Percentiles rank a stretch among this genome's conserved stretches.
These are phyloP conservation scores for Apodemus sylvaticus DNA, from an alignment of 2,113 vertebrate species.

Conservation along the genomic window DNA sequence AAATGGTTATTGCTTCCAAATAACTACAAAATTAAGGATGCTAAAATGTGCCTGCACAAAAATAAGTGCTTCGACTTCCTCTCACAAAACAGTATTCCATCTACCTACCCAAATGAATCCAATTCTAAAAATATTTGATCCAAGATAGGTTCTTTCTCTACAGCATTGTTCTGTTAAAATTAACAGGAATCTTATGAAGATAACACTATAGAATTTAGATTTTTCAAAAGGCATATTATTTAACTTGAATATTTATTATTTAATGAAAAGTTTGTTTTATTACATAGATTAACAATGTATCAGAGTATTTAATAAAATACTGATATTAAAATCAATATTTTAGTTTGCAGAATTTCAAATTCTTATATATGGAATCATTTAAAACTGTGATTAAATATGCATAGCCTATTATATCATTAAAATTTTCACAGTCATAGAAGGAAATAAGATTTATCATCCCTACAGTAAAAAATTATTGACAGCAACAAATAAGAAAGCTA, in stretches of 20 bases:
- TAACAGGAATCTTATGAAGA: background rate
- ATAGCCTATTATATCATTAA: background rate
- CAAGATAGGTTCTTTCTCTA: background rate
- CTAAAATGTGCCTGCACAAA: background rate
- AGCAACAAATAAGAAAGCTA: background rate
- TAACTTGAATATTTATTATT: background rate
- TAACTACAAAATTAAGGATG: background rate
- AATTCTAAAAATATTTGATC: background rate
- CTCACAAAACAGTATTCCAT: background rate
- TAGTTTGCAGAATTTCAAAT: background rate
- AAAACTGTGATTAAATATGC: background rate
- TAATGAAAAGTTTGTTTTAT: background rate
- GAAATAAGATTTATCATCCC: background rate
- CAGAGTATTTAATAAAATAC: background rate
- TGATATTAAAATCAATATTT: background rate
- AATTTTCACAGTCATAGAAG: background rate
- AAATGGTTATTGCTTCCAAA: constrained; percentile 8
- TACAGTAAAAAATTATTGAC: background rate
- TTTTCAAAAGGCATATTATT: background rate
- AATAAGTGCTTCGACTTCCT: background rate
- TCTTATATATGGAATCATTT: background rate
- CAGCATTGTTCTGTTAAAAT: background rate
- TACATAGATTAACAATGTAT: background rate
- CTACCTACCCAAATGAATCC: background rate
- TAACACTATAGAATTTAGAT: background rate